phyloP scores from a whole-genome alignment of 1,140 invertebrate genomes.

The Heliconius hermathena region DNA sequence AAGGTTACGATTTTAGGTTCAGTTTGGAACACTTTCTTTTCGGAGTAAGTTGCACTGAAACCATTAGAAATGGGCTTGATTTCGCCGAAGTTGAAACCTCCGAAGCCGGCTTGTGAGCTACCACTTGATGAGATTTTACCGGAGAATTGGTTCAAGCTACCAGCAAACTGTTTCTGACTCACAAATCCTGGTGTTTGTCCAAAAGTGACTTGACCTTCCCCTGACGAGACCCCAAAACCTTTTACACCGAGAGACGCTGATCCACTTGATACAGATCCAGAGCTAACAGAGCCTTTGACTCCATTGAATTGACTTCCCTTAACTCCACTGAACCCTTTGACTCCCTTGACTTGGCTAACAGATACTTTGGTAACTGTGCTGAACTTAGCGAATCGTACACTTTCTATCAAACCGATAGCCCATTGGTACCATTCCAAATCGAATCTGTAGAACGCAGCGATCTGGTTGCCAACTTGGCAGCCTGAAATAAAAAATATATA shows the following conservation, averaged over 20 bases:
- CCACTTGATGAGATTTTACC: constrained; percentile 34
- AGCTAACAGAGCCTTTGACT: constrained; percentile 25
- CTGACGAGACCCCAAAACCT: constrained; percentile 28
- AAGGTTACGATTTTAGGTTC: constrained; percentile 60
- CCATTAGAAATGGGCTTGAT: constrained; percentile 61
- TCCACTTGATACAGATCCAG: constrained; percentile 14
- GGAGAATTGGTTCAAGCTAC: constrained; percentile 43
- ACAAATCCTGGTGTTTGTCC: constrained; percentile 24
- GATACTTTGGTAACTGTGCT: constrained; percentile 45
- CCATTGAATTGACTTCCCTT: constrained; percentile 21
- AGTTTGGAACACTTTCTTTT: constrained; percentile 68
- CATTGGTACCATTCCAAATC: constrained; percentile 79
- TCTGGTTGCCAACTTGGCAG: constrained; percentile 72
- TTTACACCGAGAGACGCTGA: constrained; percentile 11
- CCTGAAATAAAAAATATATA: constrained; percentile 53
- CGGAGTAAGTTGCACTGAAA: constrained; percentile 59
- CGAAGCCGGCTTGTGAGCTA: constrained; percentile 23
- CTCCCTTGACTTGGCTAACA: constrained; percentile 42
- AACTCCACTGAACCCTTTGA: constrained; percentile 15
- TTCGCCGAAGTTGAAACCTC: constrained; percentile 44
- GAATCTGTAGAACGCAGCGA: constrained; percentile 79
- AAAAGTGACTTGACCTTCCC: constrained; percentile 39
- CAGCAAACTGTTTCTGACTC: constrained; percentile 39
- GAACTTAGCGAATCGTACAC: constrained; percentile 61
- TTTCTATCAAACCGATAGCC: constrained; percentile 70